Base-by-base conservation (phyloP, 2,797 vertebrate genomes). In the Enteromius treurensis region DNA sequence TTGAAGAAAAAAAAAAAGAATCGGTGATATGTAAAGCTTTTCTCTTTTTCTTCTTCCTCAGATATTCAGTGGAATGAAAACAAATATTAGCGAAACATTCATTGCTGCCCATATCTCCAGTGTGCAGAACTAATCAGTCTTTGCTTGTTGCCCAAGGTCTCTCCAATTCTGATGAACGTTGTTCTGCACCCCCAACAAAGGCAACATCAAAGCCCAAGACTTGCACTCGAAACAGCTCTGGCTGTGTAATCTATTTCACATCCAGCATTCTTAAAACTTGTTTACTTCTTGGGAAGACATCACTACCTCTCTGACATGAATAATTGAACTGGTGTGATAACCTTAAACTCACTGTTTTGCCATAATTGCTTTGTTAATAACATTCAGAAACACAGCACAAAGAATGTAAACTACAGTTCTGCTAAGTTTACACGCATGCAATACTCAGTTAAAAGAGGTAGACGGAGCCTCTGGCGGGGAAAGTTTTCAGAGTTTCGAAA, bases 1-100 rank as follows among this genome's bases (percentile, higher is more conserved):
- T 94, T 94, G 93, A 94, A 93, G 91, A n/a, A n/a, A n/a, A 32
- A 93, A 90, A 94, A 94, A 93, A 93, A 90, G 86, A 89, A 87
- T 92, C 79, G 87, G 92, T 91, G 91, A 92, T 92, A 91, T 91
- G 92, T 92, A 92, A 93, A 93, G 91, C 91, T 93, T 91, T 91
- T 89, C 87, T 90, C 92, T 82, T 80, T 92, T 93, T 93, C 89
- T 90, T 92, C 89, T 91, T 92, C 91, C 92, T 93, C 90, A 93
- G 90, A 93, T 91, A 91, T 90, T 88, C 79, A 85, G 87, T 64
- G 82, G 85, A 89, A 88, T 92, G 85, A 90, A 94, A 93, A 91
- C 91, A 92, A 92, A 92, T 90, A 91, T 89, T 86, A 88, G 77
- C 34, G 84, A 87, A 91, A 88, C 91, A 91, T 89, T 90, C 89